These are phyloP conservation scores for Sebastes fasciatus DNA, from an alignment of 2,113 vertebrate species.

Conservation along the genomic window DNA sequence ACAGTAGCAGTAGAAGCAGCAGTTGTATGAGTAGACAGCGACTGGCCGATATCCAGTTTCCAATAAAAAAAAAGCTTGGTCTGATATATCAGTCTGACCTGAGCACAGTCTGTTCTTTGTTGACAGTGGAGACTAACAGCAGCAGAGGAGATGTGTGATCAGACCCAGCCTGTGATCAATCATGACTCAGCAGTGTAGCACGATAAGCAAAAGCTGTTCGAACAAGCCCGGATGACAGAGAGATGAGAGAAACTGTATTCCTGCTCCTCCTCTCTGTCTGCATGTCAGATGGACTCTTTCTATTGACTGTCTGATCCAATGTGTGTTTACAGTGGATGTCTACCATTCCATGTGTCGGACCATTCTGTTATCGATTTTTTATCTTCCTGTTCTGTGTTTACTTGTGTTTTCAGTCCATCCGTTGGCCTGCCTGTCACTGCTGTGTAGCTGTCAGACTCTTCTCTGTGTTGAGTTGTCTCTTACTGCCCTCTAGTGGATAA, in stretches of 20 bases:
- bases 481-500: conserved; percentile 62
- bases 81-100: conserved; percentile 34
- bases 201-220: conserved; percentile 57
- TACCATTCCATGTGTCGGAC: background rate
- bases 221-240: conserved; percentile 43
- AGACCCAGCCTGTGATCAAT: conserved; percentile 37
- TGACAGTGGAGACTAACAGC: conserved; percentile 51
- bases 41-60: conserved; percentile 37
- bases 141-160: conserved; percentile 47
- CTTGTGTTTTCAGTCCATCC: background rate
- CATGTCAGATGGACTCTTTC: background rate
- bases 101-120: conserved; percentile 69
- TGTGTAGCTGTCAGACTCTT: background rate
- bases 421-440: background rate
- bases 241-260: conserved; percentile 19
- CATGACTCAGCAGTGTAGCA: conserved; percentile 50
- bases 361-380: background rate
- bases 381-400: background rate
- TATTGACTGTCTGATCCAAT: background rate
- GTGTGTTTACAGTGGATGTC: background rate
- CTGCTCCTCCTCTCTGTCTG: conserved; percentile 16
- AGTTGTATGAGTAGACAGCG: background rate
- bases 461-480: conserved; percentile 21
- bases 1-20: background rate
- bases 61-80: conserved; percentile 24